Evolutionary conservation across 2,113 vertebrate genomes (phyloP).

Genomic region (Natator depressus): DNA sequence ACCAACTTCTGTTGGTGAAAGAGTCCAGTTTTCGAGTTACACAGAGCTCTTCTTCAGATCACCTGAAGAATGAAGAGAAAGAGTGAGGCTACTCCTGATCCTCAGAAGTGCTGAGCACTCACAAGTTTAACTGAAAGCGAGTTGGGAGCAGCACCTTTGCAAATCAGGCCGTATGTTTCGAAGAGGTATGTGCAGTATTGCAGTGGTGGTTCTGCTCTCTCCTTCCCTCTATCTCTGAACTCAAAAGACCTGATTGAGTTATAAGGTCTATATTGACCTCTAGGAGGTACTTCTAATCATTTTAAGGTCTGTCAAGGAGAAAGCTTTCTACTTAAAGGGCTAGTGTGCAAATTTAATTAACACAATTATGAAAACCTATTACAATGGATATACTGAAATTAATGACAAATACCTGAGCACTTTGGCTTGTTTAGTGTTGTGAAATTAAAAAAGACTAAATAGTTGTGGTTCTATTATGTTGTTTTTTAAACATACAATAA

Average conservation of each 20-base stretch:
- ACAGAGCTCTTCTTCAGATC: neutral
- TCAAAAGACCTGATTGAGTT: neutral
- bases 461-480: slow-evolving; percentile 49
- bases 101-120: neutral
- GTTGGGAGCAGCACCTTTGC: neutral
- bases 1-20: neutral
- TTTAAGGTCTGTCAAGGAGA: neutral
- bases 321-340: neutral
- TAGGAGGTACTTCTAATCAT: neutral
- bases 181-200: neutral
- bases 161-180: neutral
- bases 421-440: slow-evolving; percentile 19
- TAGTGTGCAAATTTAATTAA: neutral
- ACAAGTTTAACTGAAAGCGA: neutral
- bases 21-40: neutral
- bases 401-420: neutral
- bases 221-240: neutral
- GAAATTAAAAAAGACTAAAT: slow-evolving; percentile 65
- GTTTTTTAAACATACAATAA: slow-evolving; percentile 71
- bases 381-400: neutral
- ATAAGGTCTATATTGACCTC: neutral
- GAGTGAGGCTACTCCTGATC: neutral
- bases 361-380: neutral
- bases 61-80: neutral
- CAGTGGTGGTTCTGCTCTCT: neutral